phyloP scores from a whole-genome alignment of 1,140 invertebrate species.

The Thaumatotibia leucotreta region DNA sequence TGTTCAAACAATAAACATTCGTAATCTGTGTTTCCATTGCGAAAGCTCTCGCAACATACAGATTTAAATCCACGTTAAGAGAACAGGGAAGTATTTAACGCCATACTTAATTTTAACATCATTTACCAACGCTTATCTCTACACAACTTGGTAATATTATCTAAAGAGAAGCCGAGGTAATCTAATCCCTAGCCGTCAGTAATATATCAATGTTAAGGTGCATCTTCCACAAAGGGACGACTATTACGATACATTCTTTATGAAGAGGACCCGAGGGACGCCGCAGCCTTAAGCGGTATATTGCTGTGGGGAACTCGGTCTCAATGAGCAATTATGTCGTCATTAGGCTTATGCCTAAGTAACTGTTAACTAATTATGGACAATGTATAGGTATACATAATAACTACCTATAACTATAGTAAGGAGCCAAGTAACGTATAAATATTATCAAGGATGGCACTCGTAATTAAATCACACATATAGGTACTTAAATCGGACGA shows the following conservation, averaged over 20 bases:
- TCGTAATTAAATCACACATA: no score
- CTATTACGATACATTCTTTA: slow-evolving; percentile 12
- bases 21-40: not conserved
- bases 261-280: not conserved
- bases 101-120: not conserved
- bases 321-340: not conserved
- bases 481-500: no score
- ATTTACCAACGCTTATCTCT: not conserved
- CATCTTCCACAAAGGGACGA: slow-evolving; percentile 3
- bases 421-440: no score
- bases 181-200: not conserved
- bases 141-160: not conserved
- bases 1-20: not conserved
- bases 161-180: not conserved
- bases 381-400: no score
- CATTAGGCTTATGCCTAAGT: not conserved
- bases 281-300: slow-evolving; percentile 4
- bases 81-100: not conserved
- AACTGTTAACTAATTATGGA: not conserved
- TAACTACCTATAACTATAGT: no score
- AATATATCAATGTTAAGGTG: slow-evolving; percentile 2
- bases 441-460: no score
- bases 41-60: not conserved
- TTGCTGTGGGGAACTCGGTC: not conserved
- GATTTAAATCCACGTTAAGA: not conserved